Base-by-base conservation (phyloP, 2,888 invertebrate species). In the Lasioglossum zephyrum region DNA sequence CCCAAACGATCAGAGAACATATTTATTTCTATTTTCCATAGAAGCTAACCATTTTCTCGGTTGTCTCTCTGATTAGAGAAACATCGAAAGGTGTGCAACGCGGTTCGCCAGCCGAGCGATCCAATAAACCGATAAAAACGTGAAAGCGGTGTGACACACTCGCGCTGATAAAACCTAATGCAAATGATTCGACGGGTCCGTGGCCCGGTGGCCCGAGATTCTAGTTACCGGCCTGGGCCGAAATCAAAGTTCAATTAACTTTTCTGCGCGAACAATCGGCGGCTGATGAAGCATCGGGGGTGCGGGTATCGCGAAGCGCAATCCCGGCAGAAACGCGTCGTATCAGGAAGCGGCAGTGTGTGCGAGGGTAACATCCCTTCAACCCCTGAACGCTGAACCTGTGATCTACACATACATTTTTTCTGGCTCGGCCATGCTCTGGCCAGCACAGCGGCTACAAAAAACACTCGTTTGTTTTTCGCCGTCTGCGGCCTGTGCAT, bases 171-270 rank as follows among this genome's bases (percentile, higher is more conserved):
- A 89, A 90, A 86, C 88, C 86, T 91, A 92, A 93, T 92, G 90
- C 92, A 92, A 92, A 91, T 91, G 92, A 92, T 92, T 93, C 86
- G 88, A 8, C 76, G 81, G 86, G 73, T 41, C 74, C 60, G 66
- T 73, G 60, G 73, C 70, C 80, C 57, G 60, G 60, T 57, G 63
- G 77, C 69, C 88, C 80, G 90, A 90, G 90, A 89, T 92, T 92
- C 87, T 91, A 86, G 92, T 92, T 91, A 91, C 92, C 85, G 87
- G 83, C 77, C 85, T 90, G 85, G 87, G 83, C 77, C 85, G 89
- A 91, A 93, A 93, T 93, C 93, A 93, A 93, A 92, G 93, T 93
- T 93, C 93, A 93, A 93, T 93, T 93, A 93, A 93, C 92, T 93
- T 93, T 92, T 89, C 91, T 87, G 87, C 87, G 87, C 86, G 90